Base-by-base conservation (phyloP, 2,888 invertebrate genomes). In the Melitaea athalia region DNA sequence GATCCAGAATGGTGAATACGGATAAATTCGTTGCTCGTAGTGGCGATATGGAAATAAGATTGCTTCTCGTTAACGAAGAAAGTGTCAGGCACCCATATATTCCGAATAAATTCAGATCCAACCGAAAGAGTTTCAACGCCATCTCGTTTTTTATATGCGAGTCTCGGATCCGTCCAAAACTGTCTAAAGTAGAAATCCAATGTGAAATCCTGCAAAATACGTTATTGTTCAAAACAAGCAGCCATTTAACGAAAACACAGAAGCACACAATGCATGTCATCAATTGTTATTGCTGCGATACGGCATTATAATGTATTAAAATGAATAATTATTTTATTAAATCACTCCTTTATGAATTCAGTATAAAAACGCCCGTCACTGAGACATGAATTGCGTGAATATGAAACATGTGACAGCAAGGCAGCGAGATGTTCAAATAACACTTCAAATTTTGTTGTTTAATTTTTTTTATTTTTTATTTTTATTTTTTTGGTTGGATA, bases 61-160 rank as follows among this genome's bases (percentile, higher is more conserved):
- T 99, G 98, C 94, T 99, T 99, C 93, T 99, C 99, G 93, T 99
- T 99, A 82, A 99, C 99, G 93, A 99, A 99, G 94, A 99, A 99
- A 75, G 99, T 99, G 92, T 99, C 99, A 77, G 99, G 99, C 82
- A 99, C 99, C 99, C 99, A 99, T 87, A 99, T 99, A 92, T 97
- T 98, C 90, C 97, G 97, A 89, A 98, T 97, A 93, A 98, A 98
- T 92, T 98, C 98, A 72, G 98, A 98, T 79, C 98, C 98, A 77
- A 98, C 98, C 78, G 97, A 97, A 76, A 98, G 94, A 78, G 97
- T 97, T 89, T 97, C 97, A 78, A 98, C 97, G 76, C 97, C 97
- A 78, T 95, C 95, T 82, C 96, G 94, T 91, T 97, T 96, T 89
- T 96, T 95, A 93, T 98, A 99, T 77, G 97, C 97, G 85, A 99